Percentiles rank a stretch among this genome's conserved stretches.
These are phyloP conservation scores for Pyrrhura leucotis DNA, from an alignment of 2,797 vertebrate genomes.

Conservation along the genomic window DNA sequence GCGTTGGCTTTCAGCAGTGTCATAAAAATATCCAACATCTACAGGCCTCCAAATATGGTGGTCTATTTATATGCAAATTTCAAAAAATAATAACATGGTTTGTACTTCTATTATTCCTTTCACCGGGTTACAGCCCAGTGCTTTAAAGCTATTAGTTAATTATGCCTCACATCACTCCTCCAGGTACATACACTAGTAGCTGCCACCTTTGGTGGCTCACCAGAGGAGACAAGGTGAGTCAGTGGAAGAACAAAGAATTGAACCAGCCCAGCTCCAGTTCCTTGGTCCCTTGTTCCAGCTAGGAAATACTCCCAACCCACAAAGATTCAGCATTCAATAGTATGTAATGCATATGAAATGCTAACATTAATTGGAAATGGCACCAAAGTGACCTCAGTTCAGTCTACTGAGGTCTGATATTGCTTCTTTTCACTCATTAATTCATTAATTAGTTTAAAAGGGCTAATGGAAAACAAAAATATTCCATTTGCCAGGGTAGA, in stretches of 20 bases:
- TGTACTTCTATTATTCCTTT: slow-evolving; percentile 33
- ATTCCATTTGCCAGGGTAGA: slow-evolving; percentile 59
- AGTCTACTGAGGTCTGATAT: slow-evolving; percentile 66
- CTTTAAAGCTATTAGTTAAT: slow-evolving; percentile 45
- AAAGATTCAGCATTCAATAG: slow-evolving; percentile 30
- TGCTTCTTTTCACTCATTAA: slow-evolving; percentile 62
- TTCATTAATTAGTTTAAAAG: slow-evolving; percentile 72
- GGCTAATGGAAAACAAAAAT: slow-evolving; percentile 72
- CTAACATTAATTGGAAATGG: slow-evolving; percentile 65
- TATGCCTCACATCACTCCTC: slow-evolving; percentile 15
- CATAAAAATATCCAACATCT: neutral
- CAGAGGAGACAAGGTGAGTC: neutral
- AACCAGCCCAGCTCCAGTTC: neutral
- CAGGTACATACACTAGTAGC: slow-evolving; percentile 1
- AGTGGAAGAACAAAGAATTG: slow-evolving; percentile 1
- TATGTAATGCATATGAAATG: slow-evolving; percentile 41
- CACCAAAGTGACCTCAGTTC: slow-evolving; percentile 49
- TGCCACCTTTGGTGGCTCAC: slow-evolving; percentile 7
- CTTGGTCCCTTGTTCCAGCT: neutral
- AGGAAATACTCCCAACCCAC: slow-evolving; percentile 10
- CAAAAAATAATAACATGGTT: slow-evolving; percentile 14
- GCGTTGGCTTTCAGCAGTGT: neutral
- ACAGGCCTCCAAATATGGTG: slow-evolving; percentile 8
- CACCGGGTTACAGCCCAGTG: neutral
- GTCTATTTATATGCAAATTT: slow-evolving; percentile 11